Evolutionary conservation across 2,113 vertebrate species (phyloP).

Genomic region (Proterorhinus semilunaris): DNA sequence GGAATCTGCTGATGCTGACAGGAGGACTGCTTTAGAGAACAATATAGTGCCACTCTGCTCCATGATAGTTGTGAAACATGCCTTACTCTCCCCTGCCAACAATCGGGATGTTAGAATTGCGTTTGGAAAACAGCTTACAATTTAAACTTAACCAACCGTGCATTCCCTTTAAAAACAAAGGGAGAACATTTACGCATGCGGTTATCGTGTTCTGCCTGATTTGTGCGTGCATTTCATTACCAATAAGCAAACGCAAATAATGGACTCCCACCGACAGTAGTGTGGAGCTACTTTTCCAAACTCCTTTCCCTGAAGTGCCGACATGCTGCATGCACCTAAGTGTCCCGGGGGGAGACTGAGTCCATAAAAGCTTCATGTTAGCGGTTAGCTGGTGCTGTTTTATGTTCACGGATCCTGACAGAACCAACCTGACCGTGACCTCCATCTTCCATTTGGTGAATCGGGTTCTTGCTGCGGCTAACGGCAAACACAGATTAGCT

Average conservation of each 20-base stretch:
- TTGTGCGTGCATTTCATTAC: not conserved
- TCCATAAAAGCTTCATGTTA: conserved; percentile 5
- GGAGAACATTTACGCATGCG: not conserved
- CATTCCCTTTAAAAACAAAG: not conserved
- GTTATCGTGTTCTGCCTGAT: not conserved
- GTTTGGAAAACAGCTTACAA: no score
- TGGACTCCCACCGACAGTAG: no score
- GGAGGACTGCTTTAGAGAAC: no score
- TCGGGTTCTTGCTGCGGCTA: not conserved
- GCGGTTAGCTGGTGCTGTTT: not conserved
- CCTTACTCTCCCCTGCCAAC: no score
- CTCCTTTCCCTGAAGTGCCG: not conserved
- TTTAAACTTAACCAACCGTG: no score
- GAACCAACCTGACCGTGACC: conserved; percentile 8
- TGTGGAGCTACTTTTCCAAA: not conserved
- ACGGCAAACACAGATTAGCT: conserved; percentile 10
- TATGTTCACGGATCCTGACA: conserved; percentile 1
- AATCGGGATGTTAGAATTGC: no score
- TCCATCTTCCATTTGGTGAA: conserved; percentile 4
- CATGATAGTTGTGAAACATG: no score
- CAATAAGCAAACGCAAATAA: not conserved
- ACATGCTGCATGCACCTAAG: not conserved
- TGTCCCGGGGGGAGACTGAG: not conserved
- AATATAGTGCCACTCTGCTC: no score
- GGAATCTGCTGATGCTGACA: no score